Base-by-base conservation (phyloP, 2,888 invertebrate genomes). In the Agrilus biguttatus region DNA sequence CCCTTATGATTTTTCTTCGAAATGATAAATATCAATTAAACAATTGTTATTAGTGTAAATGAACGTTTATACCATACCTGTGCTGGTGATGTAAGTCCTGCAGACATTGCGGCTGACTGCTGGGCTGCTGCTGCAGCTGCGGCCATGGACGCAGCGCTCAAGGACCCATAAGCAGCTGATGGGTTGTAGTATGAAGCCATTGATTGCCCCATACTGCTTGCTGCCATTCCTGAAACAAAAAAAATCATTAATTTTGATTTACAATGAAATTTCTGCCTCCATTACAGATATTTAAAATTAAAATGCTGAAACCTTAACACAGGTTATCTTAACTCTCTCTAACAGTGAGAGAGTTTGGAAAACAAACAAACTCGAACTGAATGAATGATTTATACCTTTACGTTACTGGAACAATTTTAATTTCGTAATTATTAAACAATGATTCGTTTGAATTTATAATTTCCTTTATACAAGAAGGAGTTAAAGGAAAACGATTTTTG, bases 91-190 rank as follows among this genome's bases (percentile, higher is more conserved):
- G 67, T 66, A 36, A 82, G 69, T n/a, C 80, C 78, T 5, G 79
- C 80, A 33, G 77, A 77, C 65, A 82, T 78, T 21, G 80, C 80
- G 36, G 80, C 79, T 39, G 77, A 77, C 55, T 81, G 79, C 57
- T 81, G 79, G 1, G 80, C 80, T 1, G 80, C 80, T 1, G 80
- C 81, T 1, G 80, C 80, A 0, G 78, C 80, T n/a, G 81, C 81
- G 28, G 75, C 75, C 72, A 74, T 73, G 60, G 80, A 79, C 51
- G 81, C 80, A 50, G 81, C 80, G 37, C 80, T 81, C 14, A 82
- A 67, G 6, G 80, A 77, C 2, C 81, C 80, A 53, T 82, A 83
- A 8, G 83, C 81, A 10, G 82, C 80, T 1, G 81, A 78, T 35
- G 73, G 73, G 51, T 70, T 70, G 59, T 83, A 83, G 63, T 83